Evolutionary conservation across 2,797 vertebrate genomes (phyloP).

Genomic region (Crocodylus rhombifer): DNA sequence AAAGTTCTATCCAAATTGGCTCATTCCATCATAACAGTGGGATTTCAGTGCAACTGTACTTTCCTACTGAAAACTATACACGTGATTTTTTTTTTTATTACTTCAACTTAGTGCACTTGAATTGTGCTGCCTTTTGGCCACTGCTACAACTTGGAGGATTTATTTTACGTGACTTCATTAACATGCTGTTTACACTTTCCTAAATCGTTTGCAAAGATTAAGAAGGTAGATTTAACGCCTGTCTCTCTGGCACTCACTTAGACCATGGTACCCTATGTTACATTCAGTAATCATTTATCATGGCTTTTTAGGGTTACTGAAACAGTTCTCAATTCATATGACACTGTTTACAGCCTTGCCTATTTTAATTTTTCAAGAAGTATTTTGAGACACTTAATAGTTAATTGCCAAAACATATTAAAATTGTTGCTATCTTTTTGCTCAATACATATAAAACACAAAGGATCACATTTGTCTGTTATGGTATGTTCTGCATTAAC

Average conservation of each 20-base stretch:
- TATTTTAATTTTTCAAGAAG: constrained; percentile 33
- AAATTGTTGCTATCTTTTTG: not conserved
- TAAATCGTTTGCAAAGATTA: constrained; percentile 29
- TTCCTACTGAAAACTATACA: accelerated
- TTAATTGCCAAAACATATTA: not conserved
- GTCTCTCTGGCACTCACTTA: not conserved
- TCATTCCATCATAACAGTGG: not conserved
- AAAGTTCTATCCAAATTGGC: accelerated
- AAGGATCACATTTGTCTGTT: not conserved
- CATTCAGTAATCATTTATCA: constrained; percentile 59
- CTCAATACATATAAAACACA: constrained; percentile 29
- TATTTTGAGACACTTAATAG: constrained; percentile 15
- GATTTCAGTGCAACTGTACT: accelerated
- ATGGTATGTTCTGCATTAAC: not conserved
- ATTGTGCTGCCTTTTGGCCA: not conserved
- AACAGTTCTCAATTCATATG: not conserved
- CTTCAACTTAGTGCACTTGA: accelerated
- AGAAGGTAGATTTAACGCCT: constrained; percentile 40
- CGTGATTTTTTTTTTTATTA: not conserved
- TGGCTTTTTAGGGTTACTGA: not conserved
- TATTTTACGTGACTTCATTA: accelerated
- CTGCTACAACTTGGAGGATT: accelerated
- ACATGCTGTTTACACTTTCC: not conserved
- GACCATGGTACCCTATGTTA: constrained; percentile 56
- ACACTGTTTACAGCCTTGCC: constrained; percentile 56